phyloP scores from a whole-genome alignment of 2,113 vertebrate species.

The Cololabis saira region DNA sequence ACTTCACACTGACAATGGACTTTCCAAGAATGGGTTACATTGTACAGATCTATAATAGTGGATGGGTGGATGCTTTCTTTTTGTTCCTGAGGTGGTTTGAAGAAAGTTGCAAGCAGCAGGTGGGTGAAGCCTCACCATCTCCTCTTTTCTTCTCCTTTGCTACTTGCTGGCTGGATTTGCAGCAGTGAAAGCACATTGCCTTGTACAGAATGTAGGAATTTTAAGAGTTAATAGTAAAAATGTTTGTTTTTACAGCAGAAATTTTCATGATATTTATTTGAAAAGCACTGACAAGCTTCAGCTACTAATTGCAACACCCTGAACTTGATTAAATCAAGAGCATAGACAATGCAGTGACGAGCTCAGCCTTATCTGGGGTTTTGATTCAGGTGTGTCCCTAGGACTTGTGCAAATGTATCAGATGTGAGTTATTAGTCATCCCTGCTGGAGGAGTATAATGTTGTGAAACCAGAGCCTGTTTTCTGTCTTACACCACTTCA shows the following conservation, averaged over 20 bases:
- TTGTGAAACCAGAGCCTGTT: neutral
- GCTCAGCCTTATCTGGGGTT: neutral
- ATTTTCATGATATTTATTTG: too few relatives aligned
- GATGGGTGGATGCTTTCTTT: conserved; percentile 33
- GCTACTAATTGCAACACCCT: too few relatives aligned
- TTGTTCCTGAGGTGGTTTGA: conserved; percentile 44
- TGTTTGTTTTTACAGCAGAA: too few relatives aligned
- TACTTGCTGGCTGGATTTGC: neutral
- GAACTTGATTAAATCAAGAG: too few relatives aligned
- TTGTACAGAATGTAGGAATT: too few relatives aligned
- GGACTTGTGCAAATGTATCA: conserved; percentile 5
- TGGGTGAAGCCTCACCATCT: conserved; percentile 58
- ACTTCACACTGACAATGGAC: conserved; percentile 60
- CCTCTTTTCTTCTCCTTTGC: conserved; percentile 6
- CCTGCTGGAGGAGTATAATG: neutral
- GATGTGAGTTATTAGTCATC: conserved; percentile 15
- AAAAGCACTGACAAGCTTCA: too few relatives aligned
- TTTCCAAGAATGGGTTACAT: conserved; percentile 46
- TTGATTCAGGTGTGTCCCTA: neutral
- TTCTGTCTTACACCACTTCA: conserved; percentile 12
- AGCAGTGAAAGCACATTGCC: too few relatives aligned
- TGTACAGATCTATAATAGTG: conserved; percentile 40
- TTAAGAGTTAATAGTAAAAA: too few relatives aligned
- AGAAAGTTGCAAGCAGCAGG: conserved; percentile 66
- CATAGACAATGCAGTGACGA: neutral